Percentiles rank a stretch among this genome's conserved stretches.
Conservation (phyloP, 1,140 invertebrate genomes). For the Gonatopus flavifemur region DNA sequence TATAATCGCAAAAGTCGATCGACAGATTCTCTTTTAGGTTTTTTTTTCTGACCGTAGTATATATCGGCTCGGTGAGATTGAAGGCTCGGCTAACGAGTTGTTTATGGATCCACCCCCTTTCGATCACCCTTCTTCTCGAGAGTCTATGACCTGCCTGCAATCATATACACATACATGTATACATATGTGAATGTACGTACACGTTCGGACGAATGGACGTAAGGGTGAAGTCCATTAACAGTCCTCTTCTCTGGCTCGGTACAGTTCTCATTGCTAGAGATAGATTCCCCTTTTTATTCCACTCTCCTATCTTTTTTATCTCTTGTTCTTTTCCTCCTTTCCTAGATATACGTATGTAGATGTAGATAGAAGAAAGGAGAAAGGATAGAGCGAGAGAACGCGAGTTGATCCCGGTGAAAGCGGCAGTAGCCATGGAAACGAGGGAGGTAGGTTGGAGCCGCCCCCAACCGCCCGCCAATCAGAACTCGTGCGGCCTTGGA, state of each 20-base stretch:
- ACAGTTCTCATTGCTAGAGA: conserved; percentile 35
- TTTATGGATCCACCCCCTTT: conserved; percentile 46
- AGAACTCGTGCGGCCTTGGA: conserved; percentile 58
- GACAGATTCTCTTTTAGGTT: no score
- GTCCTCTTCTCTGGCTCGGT: conserved; percentile 28
- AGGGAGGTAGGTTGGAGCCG: conserved; percentile 51
- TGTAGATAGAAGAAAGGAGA: neutral
- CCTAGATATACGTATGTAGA: neutral
- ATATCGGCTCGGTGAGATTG: conserved; percentile 43
- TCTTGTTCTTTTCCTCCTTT: conserved; percentile 5
- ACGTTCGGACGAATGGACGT: conserved; percentile 14
- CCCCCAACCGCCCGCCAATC: conserved; percentile 56
- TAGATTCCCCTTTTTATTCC: conserved; percentile 9
- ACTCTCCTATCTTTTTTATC: neutral
- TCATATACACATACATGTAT: no score
- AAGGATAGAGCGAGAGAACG: conserved; percentile 16
- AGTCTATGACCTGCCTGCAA: neutral
- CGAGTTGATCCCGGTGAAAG: conserved; percentile 42
- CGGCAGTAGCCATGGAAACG: conserved; percentile 64
- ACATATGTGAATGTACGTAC: no score
- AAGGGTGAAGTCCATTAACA: conserved; percentile 48
- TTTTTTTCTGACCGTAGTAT: no score
- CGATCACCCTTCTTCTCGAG: conserved; percentile 11
- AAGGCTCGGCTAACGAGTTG: conserved; percentile 53
- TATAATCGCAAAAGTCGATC: conserved; percentile 32